phyloP scores from a whole-genome alignment of 2,113 vertebrate species.

The Recurvirostra avosetta region DNA sequence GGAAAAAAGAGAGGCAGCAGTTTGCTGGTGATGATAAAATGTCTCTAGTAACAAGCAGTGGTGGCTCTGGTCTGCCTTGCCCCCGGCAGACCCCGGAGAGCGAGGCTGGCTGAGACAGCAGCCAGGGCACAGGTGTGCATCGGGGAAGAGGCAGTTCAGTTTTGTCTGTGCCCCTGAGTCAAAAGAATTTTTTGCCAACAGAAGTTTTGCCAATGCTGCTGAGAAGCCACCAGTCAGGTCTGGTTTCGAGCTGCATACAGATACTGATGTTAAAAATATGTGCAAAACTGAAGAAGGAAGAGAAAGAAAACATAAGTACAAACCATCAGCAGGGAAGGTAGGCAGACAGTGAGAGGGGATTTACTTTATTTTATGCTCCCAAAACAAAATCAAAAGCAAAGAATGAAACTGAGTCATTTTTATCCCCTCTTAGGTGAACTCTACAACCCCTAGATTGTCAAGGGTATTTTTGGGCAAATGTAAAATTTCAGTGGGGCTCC shows the following conservation, averaged over 20 bases:
- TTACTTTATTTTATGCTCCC: background rate
- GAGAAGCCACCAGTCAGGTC: background rate
- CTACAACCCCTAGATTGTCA: background rate
- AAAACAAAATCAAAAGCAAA: background rate
- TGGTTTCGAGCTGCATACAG: background rate
- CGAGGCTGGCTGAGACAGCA: background rate
- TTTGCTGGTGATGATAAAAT: background rate
- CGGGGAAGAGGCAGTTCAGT: background rate
- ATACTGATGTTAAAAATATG: background rate
- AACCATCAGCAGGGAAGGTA: background rate
- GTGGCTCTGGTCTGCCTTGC: background rate
- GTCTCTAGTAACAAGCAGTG: background rate
- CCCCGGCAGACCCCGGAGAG: background rate
- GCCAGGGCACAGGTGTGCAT: background rate
- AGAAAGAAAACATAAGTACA: background rate
- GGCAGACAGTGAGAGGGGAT: background rate
- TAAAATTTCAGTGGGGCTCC: background rate
- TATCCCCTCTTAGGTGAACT: background rate
- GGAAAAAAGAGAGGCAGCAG: background rate
- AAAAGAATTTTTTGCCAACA: background rate
- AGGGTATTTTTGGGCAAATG: background rate
- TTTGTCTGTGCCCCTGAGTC: background rate
- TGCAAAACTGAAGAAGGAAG: background rate
- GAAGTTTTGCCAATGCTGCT: background rate
- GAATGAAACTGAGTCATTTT: background rate